phyloP scores from a whole-genome alignment of 35 echinoderm and acorn worm genomes.

The Chiridota heheva region DNA sequence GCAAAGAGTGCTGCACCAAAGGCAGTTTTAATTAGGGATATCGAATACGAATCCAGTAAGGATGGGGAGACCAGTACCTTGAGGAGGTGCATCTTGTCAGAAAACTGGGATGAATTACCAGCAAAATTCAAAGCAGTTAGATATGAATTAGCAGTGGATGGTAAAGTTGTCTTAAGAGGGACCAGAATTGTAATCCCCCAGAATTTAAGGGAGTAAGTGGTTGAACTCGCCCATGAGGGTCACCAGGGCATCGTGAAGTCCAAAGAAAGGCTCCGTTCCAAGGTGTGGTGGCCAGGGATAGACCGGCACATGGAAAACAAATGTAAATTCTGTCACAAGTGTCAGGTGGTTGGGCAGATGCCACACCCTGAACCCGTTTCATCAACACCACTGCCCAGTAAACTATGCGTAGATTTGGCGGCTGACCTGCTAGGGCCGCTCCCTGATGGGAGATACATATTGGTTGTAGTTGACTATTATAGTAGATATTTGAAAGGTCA shows the following conservation, averaged over 20 bases:
- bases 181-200: constrained; percentile 55
- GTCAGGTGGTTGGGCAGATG: constrained; percentile 49
- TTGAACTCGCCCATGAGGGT: constrained; percentile 63
- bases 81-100: constrained; percentile 15
- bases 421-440: constrained; percentile 62
- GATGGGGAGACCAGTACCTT: constrained; percentile 48
- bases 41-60: constrained; percentile 14
- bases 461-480: constrained; percentile 76
- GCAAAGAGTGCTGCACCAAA: constrained; percentile 24
- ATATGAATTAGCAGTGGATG: constrained; percentile 35
- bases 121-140: constrained; percentile 34
- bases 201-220: constrained; percentile 17
- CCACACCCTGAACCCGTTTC: constrained; percentile 55
- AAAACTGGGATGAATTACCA: constrained; percentile 15
- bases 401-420: constrained; percentile 57
- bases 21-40: constrained; percentile 14
- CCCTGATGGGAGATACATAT: constrained; percentile 45
- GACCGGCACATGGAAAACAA: constrained; percentile 61
- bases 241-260: constrained; percentile 60
- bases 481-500: constrained; percentile 66
- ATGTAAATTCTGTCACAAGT: constrained; percentile 59
- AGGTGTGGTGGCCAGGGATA: constrained; percentile 78
- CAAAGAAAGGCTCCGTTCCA: constrained; percentile 57
- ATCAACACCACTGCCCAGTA: constrained; percentile 42
- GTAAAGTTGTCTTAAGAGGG: constrained; percentile 47